These are phyloP conservation scores for Apaloderma vittatum DNA, from an alignment of 2,113 vertebrate species.

Conservation along the genomic window DNA sequence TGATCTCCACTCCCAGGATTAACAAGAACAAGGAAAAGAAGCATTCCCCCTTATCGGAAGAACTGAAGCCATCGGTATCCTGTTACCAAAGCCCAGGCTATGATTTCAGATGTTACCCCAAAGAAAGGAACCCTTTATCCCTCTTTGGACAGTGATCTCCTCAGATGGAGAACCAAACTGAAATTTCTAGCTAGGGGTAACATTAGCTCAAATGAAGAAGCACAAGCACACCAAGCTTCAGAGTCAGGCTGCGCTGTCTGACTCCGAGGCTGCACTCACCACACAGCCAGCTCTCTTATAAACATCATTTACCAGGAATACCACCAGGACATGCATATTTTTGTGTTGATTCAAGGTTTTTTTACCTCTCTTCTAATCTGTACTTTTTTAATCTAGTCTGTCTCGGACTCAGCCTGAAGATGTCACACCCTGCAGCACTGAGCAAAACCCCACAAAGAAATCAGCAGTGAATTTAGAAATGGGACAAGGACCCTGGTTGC, in stretches of 20 bases:
- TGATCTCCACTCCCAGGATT: conserved; percentile 80
- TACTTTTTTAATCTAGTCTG: neutral
- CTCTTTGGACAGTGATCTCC: conserved; percentile 76
- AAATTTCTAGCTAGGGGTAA: conserved; percentile 73
- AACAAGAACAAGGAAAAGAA: conserved; percentile 61
- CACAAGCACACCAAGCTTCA: conserved; percentile 40
- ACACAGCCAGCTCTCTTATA: neutral
- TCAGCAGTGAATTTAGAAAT: neutral
- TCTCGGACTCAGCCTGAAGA: neutral
- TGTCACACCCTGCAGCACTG: neutral
- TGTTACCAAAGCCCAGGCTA: conserved; percentile 82
- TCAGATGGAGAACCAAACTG: conserved; percentile 77
- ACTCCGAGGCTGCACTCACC: neutral
- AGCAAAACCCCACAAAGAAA: neutral
- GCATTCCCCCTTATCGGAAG: conserved; percentile 73
- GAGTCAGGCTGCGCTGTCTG: neutral
- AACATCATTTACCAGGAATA: neutral
- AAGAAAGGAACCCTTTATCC: conserved; percentile 85
- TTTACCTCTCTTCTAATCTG: neutral
- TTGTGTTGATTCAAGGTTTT: neutral
- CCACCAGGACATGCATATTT: neutral
- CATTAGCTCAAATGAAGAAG: conserved; percentile 59
- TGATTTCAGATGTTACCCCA: conserved; percentile 81
- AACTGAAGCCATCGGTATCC: conserved; percentile 73
- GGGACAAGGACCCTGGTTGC: neutral